These are phyloP conservation scores for Peromyscus eremicus DNA, from an alignment of 2,797 vertebrate species.

Conservation along the genomic window DNA sequence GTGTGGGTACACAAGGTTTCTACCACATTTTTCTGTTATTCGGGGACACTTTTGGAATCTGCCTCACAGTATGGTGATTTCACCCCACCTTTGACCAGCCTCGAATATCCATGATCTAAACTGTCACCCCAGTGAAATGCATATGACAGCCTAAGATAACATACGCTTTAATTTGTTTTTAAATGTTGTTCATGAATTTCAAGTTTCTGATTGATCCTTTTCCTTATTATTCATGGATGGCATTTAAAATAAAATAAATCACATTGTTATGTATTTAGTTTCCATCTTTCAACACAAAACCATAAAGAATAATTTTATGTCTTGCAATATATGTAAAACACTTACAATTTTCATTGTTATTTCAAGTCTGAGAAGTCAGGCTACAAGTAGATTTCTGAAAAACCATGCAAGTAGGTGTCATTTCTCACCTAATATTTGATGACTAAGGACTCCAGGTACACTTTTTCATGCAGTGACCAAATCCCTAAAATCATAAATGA, in stretches of 20 bases:
- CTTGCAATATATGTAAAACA: conserved; percentile 42
- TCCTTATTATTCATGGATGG: background rate
- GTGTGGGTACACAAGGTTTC: background rate
- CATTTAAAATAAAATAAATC: conserved; percentile 1
- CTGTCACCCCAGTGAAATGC: background rate
- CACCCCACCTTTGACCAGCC: background rate
- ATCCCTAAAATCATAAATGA: background rate
- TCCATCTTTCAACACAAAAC: conserved; percentile 27
- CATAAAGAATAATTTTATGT: conserved; percentile 11
- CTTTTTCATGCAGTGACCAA: background rate
- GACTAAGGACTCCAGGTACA: background rate
- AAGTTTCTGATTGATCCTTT: conserved; percentile 28
- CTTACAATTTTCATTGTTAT: background rate
- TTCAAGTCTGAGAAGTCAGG: conserved; percentile 52
- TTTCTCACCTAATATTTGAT: background rate
- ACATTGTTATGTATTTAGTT: conserved; percentile 2
- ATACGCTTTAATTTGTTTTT: background rate
- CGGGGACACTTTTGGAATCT: background rate
- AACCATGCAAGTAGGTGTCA: background rate
- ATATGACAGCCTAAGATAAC: background rate
- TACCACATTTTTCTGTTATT: background rate
- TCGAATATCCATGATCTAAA: background rate
- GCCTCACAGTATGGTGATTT: background rate
- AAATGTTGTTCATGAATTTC: background rate
- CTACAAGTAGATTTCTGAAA: conserved; percentile 14